Base-by-base conservation (phyloP, 23 tunicate genomes). In the Halocynthia roretzi region DNA sequence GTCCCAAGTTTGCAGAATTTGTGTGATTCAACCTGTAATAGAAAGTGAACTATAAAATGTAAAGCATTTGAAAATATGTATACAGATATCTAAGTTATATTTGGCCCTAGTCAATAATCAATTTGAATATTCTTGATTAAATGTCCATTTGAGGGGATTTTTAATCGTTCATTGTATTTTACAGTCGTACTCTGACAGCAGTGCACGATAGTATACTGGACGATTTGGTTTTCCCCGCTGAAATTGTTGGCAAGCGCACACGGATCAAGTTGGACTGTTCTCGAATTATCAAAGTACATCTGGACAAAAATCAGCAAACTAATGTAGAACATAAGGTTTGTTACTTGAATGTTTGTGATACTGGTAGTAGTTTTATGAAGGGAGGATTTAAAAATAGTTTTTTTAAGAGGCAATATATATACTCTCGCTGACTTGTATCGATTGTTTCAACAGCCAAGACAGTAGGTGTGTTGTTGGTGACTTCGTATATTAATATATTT, bases 281-380 rank as follows among this genome's bases (percentile, higher is more conserved):
- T 50, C 51, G 81, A 0, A 21, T 87, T 11, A 78, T 87, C 53
- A 83, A 87, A 60, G 76, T 93, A 20, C 98, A 93, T 57, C 72
- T 93, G 50, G 98, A 93, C 80, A 93, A 87, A 55, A 71, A 82
- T 55, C 90, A 93, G 48, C 94, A 93, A 54, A 93, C 75, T 81
- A 87, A 85, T 72, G 98, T 93, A 12, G 98, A 93, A 76, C 98
- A 93, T 72, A 93, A 93, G 85, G 98, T 91, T 10, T 52, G 81
- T 8, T 11, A 17, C 12, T 17, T 61, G 53, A 14, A 51, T 11
- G 72, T 68, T 22, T 55, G n/a, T 10, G 19, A 9, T 18, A 20
- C 10, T 19, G 5, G 18, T 19, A 18, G n/a, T 76, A 56, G 61
- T 22, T 55, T 4, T 72, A 50, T 14, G 4, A 31, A 31, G 4